phyloP scores from a whole-genome alignment of 2,888 invertebrate genomes.

The Tanypteryx hageni region DNA sequence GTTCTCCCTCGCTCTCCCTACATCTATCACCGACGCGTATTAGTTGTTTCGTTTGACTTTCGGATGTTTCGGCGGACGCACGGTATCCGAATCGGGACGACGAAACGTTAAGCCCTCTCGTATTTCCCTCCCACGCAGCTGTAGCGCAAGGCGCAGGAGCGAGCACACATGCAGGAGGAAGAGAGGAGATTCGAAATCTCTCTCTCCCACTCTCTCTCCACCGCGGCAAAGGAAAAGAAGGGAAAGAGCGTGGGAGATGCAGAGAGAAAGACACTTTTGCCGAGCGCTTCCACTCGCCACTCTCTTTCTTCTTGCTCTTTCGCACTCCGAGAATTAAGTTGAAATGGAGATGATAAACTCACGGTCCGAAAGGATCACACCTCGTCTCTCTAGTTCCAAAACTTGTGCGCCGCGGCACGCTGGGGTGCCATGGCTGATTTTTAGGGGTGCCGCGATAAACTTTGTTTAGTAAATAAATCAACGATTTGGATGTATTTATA shows the following conservation, averaged over 20 bases:
- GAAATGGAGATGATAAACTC: no score
- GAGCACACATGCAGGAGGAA: constrained; percentile 21
- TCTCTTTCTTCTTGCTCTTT: constrained; percentile 10
- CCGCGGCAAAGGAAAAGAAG: not conserved
- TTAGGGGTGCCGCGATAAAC: no score
- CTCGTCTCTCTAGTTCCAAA: no score
- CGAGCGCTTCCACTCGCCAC: not conserved
- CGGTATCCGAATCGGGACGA: not conserved
- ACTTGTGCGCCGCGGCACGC: no score
- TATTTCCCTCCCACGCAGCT: not conserved
- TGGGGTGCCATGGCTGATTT: no score
- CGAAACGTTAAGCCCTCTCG: not conserved
- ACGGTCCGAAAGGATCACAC: no score
- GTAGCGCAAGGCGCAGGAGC: constrained; percentile 25
- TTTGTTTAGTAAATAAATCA: no score
- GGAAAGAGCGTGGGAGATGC: not conserved
- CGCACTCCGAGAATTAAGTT: no score
- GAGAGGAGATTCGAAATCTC: not conserved
- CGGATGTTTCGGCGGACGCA: constrained; percentile 6
- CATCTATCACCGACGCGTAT: not conserved
- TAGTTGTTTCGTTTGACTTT: constrained; percentile 24
- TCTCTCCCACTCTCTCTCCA: no score
- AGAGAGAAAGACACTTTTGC: not conserved
- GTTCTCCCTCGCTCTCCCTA: not conserved
- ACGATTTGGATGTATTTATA: no score